Conservation (phyloP, 2,113 vertebrate genomes). For the Saguinus imperator region DNA sequence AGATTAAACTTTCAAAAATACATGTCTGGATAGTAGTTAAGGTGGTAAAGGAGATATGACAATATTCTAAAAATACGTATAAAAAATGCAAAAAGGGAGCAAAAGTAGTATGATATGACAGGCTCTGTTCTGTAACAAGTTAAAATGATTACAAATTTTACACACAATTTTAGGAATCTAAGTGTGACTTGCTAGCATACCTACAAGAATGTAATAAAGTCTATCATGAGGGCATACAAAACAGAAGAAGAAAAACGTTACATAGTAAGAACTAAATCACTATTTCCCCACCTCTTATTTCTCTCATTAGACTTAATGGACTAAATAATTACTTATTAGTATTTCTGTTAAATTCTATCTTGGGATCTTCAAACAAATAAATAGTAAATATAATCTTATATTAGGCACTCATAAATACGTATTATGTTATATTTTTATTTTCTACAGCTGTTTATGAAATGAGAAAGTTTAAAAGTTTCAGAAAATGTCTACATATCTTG, state of each 20-base stretch:
- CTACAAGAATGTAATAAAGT: background rate
- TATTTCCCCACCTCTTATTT: background rate
- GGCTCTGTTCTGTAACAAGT: background rate
- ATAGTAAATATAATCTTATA: conserved; percentile 14
- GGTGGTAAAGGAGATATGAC: conserved; percentile 52
- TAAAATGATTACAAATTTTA: conserved; percentile 39
- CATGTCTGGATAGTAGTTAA: conserved; percentile 56
- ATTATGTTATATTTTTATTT: conserved; percentile 24
- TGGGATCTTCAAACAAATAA: conserved; percentile 17
- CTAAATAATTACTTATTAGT: conserved; percentile 14
- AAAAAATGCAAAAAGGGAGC: conserved; percentile 43
- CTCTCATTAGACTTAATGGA: conserved; percentile 35
- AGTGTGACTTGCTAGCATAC: background rate
- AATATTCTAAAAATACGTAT: conserved; percentile 55
- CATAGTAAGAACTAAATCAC: background rate
- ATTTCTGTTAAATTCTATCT: conserved; percentile 12
- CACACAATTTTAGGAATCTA: conserved; percentile 12
- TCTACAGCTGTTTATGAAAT: background rate
- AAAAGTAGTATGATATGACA: background rate
- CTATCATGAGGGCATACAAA: background rate
- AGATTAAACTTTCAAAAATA: conserved; percentile 71
- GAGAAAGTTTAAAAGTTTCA: conserved; percentile 1
- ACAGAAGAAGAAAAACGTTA: background rate
- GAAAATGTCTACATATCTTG: background rate
- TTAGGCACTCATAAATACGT: conserved; percentile 37